Evolutionary conservation across 92 coral and sea anemone species (phyloP), one percentile per base, ranked within the genome.

Genomic region (Heliopora coerulea): DNA sequence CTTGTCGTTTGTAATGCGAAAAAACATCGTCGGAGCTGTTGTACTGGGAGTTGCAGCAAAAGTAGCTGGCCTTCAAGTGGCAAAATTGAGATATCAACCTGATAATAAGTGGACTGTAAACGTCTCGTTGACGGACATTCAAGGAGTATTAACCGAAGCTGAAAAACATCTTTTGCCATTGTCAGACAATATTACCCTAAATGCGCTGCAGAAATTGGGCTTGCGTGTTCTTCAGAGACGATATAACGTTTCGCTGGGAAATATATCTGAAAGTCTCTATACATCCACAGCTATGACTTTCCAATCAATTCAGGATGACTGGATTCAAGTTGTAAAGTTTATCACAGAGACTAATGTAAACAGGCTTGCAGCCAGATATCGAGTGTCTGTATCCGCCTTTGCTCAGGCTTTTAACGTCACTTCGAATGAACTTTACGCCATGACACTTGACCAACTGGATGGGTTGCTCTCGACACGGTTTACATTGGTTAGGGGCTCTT

Each of bases 1-100:
- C 34, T 54, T 70, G 28, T 27, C 77, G 33, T 39, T 49, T 9
- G 77, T 50, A 7, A 70, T 70, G 77, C 62, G 77, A 30, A 70
- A 54, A 5, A 52, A 29, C 24, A 33, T 70, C 20, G 39, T 28
- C 20, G 77, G 77, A n/a, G 77, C 77, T 12, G 48, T 70, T 8
- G 77, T 70, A 1, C 28, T 52, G 3, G 77, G 77, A 0, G 33
- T n/a, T 19, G 77, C 77, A 27, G 62, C 77, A 30, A 70, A 32
- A 70, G 8, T 49, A 26, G 50, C 56, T 31, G 77, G 77, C n/a
- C 77, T 70, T 17, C 10, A 24, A 1, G 35, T 63, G 21, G 62
- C 52, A 0, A 13, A 54, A n/a, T 50, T 70, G 25, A 25, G 28
- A 15, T 70, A 50, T 20, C 52, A 70, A 26, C 30, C 77, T 21